Base-by-base conservation (phyloP, 2,113 vertebrate species). In the Sinocyclocheilus anshuiensis region DNA sequence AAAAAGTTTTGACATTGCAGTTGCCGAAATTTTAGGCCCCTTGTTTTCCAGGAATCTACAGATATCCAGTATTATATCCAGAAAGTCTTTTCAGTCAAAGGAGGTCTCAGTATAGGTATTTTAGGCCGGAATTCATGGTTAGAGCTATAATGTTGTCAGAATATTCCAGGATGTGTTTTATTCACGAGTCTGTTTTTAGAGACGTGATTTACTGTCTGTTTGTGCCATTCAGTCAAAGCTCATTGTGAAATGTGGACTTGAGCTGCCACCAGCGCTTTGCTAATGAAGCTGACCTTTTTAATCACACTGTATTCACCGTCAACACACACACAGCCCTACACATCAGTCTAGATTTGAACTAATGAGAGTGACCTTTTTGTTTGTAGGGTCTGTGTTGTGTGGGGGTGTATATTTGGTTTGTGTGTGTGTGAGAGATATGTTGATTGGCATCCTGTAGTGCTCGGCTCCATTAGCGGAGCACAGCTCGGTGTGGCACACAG, bases 311-410 rank as follows among this genome's bases (percentile, higher is more conserved):
- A 84, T 88, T 86, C 85, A 84, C 83, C 81, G 63, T 71, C 74
- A 76, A 82, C 81, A 74, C 85, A 63, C 84, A 80, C 50, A 84
- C 61, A 76, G 55, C 63, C 22, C 15, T 79, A 67, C 83, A 77
- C 55, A 83, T 69, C 82, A 81, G 77, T 82, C 83, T 82, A 26
- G 71, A 83, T 76, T 78, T 88, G 89, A 89, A 86, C 85, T 95
- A 93, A 95, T 95, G 93, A 93, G 91, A 90, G 87, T 94, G 94
- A 95, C 94, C 94, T 95, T 95, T 95, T 92, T 91, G 89, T 93
- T 93, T 92, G 89, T 83, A 75, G 67, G 77, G 85, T 86, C 69
- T 84, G 69, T 79, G 59, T 78, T 74, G 63, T 86, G 74, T 83
- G 83, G 29, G 50, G 29, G 89, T 92, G 55, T 77, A 12, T 92